A percentile compares a stretch with the other conserved stretches of the same genome.
Conservation (phyloP, 2,797 vertebrate genomes). For the Lacerta viridis region DNA sequence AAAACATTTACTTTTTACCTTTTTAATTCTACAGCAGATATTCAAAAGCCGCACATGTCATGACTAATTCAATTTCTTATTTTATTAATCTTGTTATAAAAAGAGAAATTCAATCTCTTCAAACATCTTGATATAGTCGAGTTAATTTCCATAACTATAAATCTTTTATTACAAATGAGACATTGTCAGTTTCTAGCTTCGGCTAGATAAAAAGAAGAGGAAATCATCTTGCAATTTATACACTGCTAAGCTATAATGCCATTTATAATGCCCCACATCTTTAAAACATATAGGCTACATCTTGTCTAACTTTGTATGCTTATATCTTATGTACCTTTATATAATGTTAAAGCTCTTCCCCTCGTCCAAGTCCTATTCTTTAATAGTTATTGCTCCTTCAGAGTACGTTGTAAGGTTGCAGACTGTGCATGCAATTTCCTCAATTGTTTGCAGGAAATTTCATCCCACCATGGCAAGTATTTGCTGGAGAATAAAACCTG, state of each 20-base stretch:
- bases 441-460: background rate
- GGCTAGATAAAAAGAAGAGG: slow-evolving; percentile 49
- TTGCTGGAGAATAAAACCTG: no score
- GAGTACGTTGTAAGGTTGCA: background rate
- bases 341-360: slow-evolving; percentile 26
- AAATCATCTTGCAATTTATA: slow-evolving; percentile 49
- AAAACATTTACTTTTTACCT: slow-evolving; percentile 49
- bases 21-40: slow-evolving; percentile 19
- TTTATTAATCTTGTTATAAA: slow-evolving; percentile 66
- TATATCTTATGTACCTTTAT: slow-evolving; percentile 33
- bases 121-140: slow-evolving; percentile 63
- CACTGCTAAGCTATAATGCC: slow-evolving; percentile 48
- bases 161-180: slow-evolving; percentile 64
- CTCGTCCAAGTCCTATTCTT: background rate
- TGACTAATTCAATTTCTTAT: slow-evolving; percentile 56
- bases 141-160: slow-evolving; percentile 71
- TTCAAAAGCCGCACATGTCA: slow-evolving; percentile 54
- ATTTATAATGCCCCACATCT: slow-evolving; percentile 40
- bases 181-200: slow-evolving; percentile 70
- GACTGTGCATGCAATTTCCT: background rate
- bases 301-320: slow-evolving; percentile 30
- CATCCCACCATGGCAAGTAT: background rate
- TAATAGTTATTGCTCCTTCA: background rate
- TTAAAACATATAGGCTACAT: slow-evolving; percentile 45
- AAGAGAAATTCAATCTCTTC: slow-evolving; percentile 59